These are phyloP conservation scores for Doris montereyensis DNA, from an alignment of 2,888 invertebrate species.

Conservation along the genomic window DNA sequence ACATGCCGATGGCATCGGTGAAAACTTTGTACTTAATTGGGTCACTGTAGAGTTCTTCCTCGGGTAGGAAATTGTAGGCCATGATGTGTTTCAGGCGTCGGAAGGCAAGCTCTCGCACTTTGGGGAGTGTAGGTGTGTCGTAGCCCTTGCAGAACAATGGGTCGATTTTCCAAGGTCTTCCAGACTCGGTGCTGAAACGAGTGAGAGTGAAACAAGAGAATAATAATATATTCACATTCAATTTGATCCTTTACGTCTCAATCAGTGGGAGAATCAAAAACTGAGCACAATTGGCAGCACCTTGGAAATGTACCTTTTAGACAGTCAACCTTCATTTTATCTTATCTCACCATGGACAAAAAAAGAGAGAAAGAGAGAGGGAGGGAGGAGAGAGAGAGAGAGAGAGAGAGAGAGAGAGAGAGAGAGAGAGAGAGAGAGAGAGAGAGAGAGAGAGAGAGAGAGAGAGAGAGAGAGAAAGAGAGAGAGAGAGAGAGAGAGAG, in stretches of 20 bases:
- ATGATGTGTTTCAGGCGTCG: constrained; percentile 77
- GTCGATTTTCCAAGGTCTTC: too few species aligned
- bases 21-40: constrained; percentile 68
- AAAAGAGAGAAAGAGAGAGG: background rate
- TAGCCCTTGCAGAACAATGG: constrained; percentile 82
- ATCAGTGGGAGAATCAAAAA: too few species aligned
- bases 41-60: constrained; percentile 75
- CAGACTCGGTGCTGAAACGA: too few species aligned
- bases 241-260: background rate
- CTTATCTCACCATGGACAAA: background rate
- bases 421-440: too few species aligned
- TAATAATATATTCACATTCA: background rate
- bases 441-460: too few species aligned
- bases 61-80: constrained; percentile 78
- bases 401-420: too few species aligned
- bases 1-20: constrained; percentile 69
- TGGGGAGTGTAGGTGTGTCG: constrained; percentile 79
- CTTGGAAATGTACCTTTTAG: too few species aligned
- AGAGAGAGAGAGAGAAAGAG: too few species aligned
- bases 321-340: background rate
- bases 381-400: too few species aligned
- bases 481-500: too few species aligned
- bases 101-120: constrained; percentile 76
- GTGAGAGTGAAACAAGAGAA: background rate
- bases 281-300: too few species aligned